Conservation (phyloP, 2,888 invertebrate genomes). For the Cryptocephalus moraei region DNA sequence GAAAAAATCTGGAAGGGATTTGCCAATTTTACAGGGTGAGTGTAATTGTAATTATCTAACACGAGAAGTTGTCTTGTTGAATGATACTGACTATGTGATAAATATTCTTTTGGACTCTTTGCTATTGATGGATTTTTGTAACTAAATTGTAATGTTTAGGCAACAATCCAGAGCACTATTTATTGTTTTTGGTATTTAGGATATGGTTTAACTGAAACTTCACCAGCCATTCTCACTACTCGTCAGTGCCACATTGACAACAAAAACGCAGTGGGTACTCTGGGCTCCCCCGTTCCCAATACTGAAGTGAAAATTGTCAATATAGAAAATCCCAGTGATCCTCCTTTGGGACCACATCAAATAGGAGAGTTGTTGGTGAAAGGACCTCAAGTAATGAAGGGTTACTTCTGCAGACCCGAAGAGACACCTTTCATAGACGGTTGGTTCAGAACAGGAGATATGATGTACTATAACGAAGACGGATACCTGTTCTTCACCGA, state of each 20-base stretch:
- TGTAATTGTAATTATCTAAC: too few relatives aligned
- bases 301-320: slow-evolving; percentile 55
- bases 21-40: slow-evolving; percentile 22
- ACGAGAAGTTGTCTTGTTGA: too few relatives aligned
- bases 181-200: slow-evolving; percentile 31
- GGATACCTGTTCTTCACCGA: slow-evolving; percentile 61
- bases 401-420: slow-evolving; percentile 65
- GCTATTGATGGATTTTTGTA: too few relatives aligned
- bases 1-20: slow-evolving; percentile 31
- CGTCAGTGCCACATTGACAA: slow-evolving; percentile 16
- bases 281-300: slow-evolving; percentile 51
- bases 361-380: slow-evolving; percentile 63
- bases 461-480: slow-evolving; percentile 47
- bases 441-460: slow-evolving; percentile 68
- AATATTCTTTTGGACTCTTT: too few relatives aligned
- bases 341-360: slow-evolving; percentile 9
- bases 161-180: too few relatives aligned
- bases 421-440: slow-evolving; percentile 52
- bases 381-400: slow-evolving; percentile 76
- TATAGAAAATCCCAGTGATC: slow-evolving; percentile 22
- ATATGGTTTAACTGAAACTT: slow-evolving; percentile 66
- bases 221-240: slow-evolving; percentile 38
- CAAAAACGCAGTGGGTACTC: slow-evolving; percentile 24
- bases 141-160: too few relatives aligned
- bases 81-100: too few relatives aligned